Base-by-base conservation (phyloP, 2,113 vertebrate genomes). In the Neoarius graeffei region DNA sequence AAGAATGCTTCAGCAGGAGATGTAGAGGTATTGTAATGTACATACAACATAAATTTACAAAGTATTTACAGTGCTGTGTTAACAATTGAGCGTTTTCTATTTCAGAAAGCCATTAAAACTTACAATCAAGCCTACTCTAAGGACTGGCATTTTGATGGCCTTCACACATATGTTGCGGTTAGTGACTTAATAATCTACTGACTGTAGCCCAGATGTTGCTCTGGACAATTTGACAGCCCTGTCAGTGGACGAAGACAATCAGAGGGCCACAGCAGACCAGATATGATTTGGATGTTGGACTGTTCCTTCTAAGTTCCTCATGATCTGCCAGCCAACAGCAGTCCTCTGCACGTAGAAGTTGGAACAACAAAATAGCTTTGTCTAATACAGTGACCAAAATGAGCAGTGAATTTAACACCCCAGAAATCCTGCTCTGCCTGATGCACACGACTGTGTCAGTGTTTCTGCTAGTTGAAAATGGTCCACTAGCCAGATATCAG, bases 121-220 rank as follows among this genome's bases (percentile, higher is more conserved):
- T 94, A 91, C 69, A 96, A 96, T 89, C 92, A 91, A 0, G 90
- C 71, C 48, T 92, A 95, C 13, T 89, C 85, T 73, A 50, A 0
- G 0, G 56, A 85, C 11, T 96, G 94, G 95, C 35, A 52, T 1
- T 95, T 96, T 57, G 92, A 93, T 3, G 91, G 88, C 2, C 92
- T 96, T 11, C 0, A 27, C 7, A 0, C 0, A 1, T 94, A 93
- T 0, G 85, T 81, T 5, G 0, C 90, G 94, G 95, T 95, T 20
- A 85, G 94, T 90, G 10, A 67, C 23, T 56, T 42, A 5, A 64
- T 67, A 42, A 62, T 25, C 48, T 50, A 13, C 30, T 30, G n/a
- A 20, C 1, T 69, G 27, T 81, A 77, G 27, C 13, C 5, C 1
- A 48, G 52, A 17, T 1, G 42, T 54, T 66, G 79, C 54, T 81